Conservation (phyloP, 2,113 vertebrate species). For the Loxodonta africana region DNA sequence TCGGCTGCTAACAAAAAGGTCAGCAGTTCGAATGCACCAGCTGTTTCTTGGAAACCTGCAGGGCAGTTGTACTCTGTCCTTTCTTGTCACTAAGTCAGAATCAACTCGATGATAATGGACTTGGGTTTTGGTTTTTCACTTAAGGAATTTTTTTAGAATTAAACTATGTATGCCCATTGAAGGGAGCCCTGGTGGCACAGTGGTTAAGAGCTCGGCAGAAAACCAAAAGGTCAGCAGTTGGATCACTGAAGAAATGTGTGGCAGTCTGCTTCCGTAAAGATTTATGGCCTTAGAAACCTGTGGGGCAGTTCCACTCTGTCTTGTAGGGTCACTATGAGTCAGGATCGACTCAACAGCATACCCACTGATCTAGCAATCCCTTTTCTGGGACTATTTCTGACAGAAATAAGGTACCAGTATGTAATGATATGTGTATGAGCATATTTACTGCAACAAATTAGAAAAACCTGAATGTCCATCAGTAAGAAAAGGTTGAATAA, state of each 20-base stretch:
- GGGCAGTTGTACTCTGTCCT: too few relatives aligned
- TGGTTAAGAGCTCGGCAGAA: not conserved
- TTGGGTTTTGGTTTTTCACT: not conserved
- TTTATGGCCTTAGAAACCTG: not conserved
- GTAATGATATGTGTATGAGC: not conserved
- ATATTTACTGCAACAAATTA: not conserved
- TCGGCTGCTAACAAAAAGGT: too few relatives aligned
- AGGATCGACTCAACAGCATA: not conserved
- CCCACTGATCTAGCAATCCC: not conserved
- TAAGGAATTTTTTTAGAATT: not conserved
- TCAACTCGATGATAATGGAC: too few relatives aligned
- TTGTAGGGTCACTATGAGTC: not conserved
- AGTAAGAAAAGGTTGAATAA: not conserved
- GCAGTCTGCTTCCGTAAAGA: not conserved
- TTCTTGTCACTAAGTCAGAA: too few relatives aligned
- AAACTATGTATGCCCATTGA: not conserved
- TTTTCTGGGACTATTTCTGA: not conserved
- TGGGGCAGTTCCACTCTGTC: not conserved
- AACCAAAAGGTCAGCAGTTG: not conserved
- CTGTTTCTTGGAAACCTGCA: too few relatives aligned
- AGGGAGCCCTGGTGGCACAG: not conserved
- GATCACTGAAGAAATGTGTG: not conserved
- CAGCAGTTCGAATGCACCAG: too few relatives aligned
- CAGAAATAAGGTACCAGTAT: not conserved
- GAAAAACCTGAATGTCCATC: not conserved